phyloP scores from a whole-genome alignment of 2,797 vertebrate genomes.

The Megaceryle alcyon region DNA sequence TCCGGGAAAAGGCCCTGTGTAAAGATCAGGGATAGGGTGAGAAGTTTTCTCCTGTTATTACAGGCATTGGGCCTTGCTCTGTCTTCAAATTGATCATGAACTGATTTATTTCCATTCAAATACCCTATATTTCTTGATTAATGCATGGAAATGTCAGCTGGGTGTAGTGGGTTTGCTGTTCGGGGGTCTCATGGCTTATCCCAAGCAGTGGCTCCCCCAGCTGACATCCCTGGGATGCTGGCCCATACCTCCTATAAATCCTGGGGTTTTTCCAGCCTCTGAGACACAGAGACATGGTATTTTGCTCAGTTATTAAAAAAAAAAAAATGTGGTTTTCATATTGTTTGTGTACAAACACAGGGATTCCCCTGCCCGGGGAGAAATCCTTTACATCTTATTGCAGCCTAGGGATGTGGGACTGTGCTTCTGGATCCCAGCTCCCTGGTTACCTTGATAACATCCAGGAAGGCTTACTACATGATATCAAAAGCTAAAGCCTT shows the following conservation, averaged over 20 bases:
- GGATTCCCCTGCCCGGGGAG: rapidly evolving
- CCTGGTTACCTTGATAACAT: neutral
- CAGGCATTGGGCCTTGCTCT: neutral
- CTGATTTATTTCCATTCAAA: neutral
- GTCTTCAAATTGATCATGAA: neutral
- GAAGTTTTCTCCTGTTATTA: rapidly evolving
- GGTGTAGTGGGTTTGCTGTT: neutral
- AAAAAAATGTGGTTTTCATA: neutral
- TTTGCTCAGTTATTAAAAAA: neutral
- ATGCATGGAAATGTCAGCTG: neutral
- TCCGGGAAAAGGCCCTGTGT: neutral
- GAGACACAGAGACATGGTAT: neutral
- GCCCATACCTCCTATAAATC: neutral
- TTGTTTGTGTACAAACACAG: neutral
- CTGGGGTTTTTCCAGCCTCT: rapidly evolving
- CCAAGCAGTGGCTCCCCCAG: neutral
- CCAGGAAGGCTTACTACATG: neutral
- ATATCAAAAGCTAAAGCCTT: neutral
- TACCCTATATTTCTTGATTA: neutral
- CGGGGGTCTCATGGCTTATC: neutral
- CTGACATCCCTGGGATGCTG: neutral
- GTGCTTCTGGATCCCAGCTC: neutral
- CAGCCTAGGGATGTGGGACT: neutral
- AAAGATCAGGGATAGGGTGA: rapidly evolving
- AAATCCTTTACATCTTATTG: neutral